Base-by-base conservation (phyloP, 2,113 vertebrate genomes). In the Falco punctatus region DNA sequence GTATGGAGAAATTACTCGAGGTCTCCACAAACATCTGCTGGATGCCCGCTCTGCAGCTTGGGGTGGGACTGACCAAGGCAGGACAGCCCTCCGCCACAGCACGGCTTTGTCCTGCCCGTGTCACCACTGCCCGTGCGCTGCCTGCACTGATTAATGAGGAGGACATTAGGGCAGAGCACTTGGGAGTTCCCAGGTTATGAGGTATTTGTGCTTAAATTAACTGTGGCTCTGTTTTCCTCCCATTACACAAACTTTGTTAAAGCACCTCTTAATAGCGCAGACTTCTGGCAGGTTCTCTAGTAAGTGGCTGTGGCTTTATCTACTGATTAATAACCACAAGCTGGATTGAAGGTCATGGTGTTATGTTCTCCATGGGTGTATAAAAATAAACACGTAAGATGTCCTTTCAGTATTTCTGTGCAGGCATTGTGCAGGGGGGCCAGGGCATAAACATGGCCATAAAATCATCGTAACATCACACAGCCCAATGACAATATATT, bases 181-280 rank as follows among this genome's bases (percentile, higher is more conserved):
- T 2, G 98, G 98, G 98, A 98, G 96, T 98, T 99, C 98, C 98
- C 98, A 98, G 98, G 98, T 98, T 98, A 97, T 96, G 84, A 97
- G 96, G 97, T 97, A 79, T 92, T 95, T 91, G 94, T 96, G 91
- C 94, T 95, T 90, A 95, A 97, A 97, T 97, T 97, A 96, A 89
- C 89, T 80, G 17, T 28, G 81, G 88, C 88, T 97, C 66, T 6
- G 0, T 83, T 94, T 78, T 81, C 65, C 42, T 95, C 46, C 75
- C 21, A 0, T 49, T 40, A 12, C 83, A 84, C 55, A 77, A 67
- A 77, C 65, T 64, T 35, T 7, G 69, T 28, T 70, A 33, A 58
- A 82, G 2, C 38, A 27, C 15, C 16, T 15, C 42, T 1, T 8
- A 3, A 6, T 1, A 44, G 17, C 5, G 23, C 48, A 48, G 67